Evolutionary conservation across 2,113 vertebrate species (phyloP).

Genomic region (Tringa solitaria): DNA sequence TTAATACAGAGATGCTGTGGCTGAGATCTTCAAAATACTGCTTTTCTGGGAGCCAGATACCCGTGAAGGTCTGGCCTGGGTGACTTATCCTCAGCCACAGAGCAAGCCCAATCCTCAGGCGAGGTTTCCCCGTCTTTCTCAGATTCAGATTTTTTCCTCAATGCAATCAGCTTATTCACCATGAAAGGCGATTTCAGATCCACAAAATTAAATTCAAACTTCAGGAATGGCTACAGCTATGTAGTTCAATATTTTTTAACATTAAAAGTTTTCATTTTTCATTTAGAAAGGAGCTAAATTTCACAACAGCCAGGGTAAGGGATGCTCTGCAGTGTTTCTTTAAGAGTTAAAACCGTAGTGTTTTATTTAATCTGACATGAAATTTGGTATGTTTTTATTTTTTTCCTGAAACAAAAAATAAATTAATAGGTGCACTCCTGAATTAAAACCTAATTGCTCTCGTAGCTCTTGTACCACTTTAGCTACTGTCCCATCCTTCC

Average conservation of each 20-base stretch:
- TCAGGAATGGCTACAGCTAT: not conserved
- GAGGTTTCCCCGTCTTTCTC: not conserved
- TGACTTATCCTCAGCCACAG: not conserved
- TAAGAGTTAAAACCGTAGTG: not conserved
- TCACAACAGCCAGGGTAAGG: not conserved
- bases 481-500: not conserved
- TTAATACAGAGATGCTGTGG: not conserved
- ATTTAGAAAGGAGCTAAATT: not conserved
- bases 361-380: not conserved
- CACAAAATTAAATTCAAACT: not conserved
- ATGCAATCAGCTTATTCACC: not conserved
- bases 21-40: not conserved
- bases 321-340: not conserved
- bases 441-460: not conserved
- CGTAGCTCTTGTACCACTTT: not conserved
- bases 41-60: not conserved
- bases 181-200: not conserved
- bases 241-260: not conserved
- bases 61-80: not conserved
- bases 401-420: not conserved
- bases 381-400: not conserved
- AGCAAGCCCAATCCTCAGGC: not conserved
- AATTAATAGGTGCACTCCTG: not conserved
- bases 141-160: not conserved
- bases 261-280: not conserved